Evolutionary conservation across 2,113 vertebrate species (phyloP).

Genomic region (Tyto alba): DNA sequence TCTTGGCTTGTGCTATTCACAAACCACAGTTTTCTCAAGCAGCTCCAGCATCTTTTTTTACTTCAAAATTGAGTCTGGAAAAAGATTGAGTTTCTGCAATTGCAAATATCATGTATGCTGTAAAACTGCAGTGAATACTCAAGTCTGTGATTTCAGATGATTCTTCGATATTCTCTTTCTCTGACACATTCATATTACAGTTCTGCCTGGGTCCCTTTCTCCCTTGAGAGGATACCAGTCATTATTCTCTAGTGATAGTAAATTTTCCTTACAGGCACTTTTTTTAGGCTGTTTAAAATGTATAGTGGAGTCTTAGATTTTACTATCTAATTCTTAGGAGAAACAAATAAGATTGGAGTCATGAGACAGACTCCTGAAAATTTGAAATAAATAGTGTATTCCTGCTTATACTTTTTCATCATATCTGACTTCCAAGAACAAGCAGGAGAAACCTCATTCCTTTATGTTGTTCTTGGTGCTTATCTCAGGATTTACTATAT

Average conservation of each 20-base stretch:
- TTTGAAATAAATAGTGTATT: neutral
- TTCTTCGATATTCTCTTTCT: neutral
- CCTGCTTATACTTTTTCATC: neutral
- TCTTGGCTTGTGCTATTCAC: neutral
- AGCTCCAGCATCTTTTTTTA: neutral
- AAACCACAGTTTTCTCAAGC: neutral
- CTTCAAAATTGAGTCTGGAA: neutral
- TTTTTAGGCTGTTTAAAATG: neutral
- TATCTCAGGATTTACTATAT: neutral
- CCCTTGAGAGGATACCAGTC: neutral
- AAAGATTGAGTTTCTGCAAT: too few relatives aligned
- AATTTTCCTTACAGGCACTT: neutral
- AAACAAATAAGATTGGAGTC: neutral
- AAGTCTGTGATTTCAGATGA: neutral
- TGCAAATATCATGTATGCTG: fast-evolving
- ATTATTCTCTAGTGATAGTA: neutral
- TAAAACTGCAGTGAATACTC: neutral
- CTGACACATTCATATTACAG: neutral
- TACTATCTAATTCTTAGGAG: neutral
- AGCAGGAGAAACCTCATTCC: neutral
- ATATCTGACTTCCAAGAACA: neutral
- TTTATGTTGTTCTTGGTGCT: neutral
- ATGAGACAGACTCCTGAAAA: neutral
- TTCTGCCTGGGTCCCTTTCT: neutral
- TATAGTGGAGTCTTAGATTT: neutral